Percentiles rank a stretch among this genome's conserved stretches.
phyloP scores from a whole-genome alignment of 2,888 invertebrate species.

The Arge pagana region DNA sequence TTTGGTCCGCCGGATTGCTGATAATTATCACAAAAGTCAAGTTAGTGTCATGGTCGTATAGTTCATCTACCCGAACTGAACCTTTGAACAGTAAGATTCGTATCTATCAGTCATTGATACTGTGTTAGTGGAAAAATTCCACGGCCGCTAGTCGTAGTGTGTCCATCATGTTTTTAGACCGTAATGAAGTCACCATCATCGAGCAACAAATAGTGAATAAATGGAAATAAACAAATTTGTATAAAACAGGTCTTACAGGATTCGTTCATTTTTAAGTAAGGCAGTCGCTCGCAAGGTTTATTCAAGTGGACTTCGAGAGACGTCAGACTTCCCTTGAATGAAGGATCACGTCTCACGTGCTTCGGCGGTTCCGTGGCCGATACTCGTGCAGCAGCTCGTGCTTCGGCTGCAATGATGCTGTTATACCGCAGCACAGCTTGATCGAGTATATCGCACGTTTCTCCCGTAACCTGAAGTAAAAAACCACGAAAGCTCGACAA shows the following conservation, averaged over 20 bases:
- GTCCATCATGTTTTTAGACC: too few species aligned
- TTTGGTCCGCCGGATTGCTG: too few species aligned
- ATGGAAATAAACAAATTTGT: too few species aligned
- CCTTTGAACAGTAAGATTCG: too few species aligned
- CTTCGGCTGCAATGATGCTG: conserved; percentile 52
- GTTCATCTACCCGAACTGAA: too few species aligned
- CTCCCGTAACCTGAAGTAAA: conserved; percentile 51
- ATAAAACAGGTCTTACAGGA: conserved; percentile 64
- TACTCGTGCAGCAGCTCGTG: conserved; percentile 31
- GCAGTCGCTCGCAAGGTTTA: conserved; percentile 68
- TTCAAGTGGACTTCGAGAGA: conserved; percentile 63
- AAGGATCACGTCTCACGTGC: conserved; percentile 35
- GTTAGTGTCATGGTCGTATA: too few species aligned
- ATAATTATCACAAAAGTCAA: too few species aligned
- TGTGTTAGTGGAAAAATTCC: too few species aligned
- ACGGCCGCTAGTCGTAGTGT: too few species aligned
- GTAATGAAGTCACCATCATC: too few species aligned
- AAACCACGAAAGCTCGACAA: conserved; percentile 12
- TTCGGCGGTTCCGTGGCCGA: conserved; percentile 27
- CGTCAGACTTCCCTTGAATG: conserved; percentile 57
- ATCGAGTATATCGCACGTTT: conserved; percentile 64
- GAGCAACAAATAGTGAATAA: too few species aligned
- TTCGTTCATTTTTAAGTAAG: conserved; percentile 75
- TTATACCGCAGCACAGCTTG: conserved; percentile 63
- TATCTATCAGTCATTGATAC: too few species aligned